phyloP scores from a whole-genome alignment of 1,140 invertebrate genomes.

The Ceratina japonica region DNA sequence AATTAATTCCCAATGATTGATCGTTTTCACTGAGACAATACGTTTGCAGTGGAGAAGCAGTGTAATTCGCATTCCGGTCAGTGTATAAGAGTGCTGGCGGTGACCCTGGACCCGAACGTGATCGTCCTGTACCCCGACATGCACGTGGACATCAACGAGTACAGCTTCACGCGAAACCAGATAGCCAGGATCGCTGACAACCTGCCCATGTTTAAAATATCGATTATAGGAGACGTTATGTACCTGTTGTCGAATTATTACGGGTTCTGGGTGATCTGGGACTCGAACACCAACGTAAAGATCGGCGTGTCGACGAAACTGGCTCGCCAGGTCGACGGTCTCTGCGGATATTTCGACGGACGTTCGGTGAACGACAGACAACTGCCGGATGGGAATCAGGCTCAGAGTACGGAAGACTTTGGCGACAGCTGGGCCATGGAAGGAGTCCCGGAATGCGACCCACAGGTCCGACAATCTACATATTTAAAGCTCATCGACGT shows the following conservation, averaged over 20 bases:
- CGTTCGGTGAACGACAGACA: constrained; percentile 84
- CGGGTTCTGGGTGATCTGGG: constrained; percentile 87
- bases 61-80: constrained; percentile 78
- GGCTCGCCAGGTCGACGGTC: constrained; percentile 83
- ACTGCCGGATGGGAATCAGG: constrained; percentile 83
- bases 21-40: too few relatives aligned
- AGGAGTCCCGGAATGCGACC: too few relatives aligned
- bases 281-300: constrained; percentile 84
- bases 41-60: constrained; percentile 82
- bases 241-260: constrained; percentile 85
- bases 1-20: not conserved
- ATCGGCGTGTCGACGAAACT: constrained; percentile 85
- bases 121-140: constrained; percentile 84
- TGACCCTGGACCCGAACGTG: constrained; percentile 81
- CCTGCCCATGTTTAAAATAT: constrained; percentile 83
- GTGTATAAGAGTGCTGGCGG: constrained; percentile 81
- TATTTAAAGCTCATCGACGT: too few relatives aligned
- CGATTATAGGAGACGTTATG: constrained; percentile 84
- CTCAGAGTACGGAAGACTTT: constrained; percentile 81
- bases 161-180: constrained; percentile 83
- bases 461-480: too few relatives aligned
- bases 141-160: constrained; percentile 84
- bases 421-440: too few relatives aligned
- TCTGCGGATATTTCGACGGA: constrained; percentile 89
- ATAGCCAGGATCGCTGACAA: constrained; percentile 84